phyloP scores from a whole-genome alignment of 2,797 vertebrate genomes.

The Thalassophryne amazonica region DNA sequence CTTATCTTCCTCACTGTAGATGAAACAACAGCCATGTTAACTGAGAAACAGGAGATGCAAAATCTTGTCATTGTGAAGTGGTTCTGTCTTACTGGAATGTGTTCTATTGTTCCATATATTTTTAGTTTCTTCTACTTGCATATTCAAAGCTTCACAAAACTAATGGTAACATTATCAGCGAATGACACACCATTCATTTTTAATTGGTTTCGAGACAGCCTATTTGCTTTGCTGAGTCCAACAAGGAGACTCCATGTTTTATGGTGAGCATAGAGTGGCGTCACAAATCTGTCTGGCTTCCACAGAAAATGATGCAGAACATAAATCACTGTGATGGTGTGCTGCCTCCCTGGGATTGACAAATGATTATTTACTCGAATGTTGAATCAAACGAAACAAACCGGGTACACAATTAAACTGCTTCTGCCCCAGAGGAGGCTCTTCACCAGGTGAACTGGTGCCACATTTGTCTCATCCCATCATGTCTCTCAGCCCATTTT shows the following conservation, averaged over 20 bases:
- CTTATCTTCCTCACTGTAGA: too few species aligned
- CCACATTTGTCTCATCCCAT: slow-evolving; percentile 2
- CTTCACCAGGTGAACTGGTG: slow-evolving; percentile 6
- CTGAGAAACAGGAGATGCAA: too few species aligned
- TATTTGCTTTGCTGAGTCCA: slow-evolving; percentile 37
- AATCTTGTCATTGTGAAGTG: too few species aligned
- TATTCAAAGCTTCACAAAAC: slow-evolving; percentile 29
- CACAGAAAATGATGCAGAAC: slow-evolving; percentile 52
- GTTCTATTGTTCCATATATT: too few species aligned
- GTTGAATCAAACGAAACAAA: slow-evolving; percentile 66
- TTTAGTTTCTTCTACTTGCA: slow-evolving; percentile 9
- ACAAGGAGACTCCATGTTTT: slow-evolving; percentile 27
- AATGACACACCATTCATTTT: slow-evolving; percentile 32
- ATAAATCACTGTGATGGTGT: slow-evolving; percentile 55
- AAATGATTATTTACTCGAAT: slow-evolving; percentile 63
- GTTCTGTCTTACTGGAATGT: too few species aligned
- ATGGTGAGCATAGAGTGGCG: slow-evolving; percentile 16
- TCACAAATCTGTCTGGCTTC: slow-evolving; percentile 51
- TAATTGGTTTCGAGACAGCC: slow-evolving; percentile 26
- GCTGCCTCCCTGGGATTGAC: slow-evolving; percentile 49
- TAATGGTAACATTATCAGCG: slow-evolving; percentile 21
- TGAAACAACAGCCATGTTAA: too few species aligned
- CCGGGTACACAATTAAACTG: not conserved
- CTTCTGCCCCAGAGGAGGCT: not conserved
- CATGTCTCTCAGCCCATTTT: not conserved